Conservation (phyloP, 2,113 vertebrate genomes). For the Heliornis fulica region DNA sequence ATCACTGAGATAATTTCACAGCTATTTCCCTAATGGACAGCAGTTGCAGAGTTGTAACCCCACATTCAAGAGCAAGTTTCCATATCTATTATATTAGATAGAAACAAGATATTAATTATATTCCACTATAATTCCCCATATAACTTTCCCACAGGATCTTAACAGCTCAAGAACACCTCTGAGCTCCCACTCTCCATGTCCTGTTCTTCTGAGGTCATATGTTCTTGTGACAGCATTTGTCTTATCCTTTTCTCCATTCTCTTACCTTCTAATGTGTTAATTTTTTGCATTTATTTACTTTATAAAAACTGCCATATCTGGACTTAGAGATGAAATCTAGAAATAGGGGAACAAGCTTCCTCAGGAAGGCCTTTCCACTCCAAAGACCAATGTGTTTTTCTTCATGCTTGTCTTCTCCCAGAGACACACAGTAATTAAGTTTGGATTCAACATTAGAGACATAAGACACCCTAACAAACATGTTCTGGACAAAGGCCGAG, state of each 20-base stretch:
- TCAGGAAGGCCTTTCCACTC: background rate
- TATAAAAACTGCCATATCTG: background rate
- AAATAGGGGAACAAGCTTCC: background rate
- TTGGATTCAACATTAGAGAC: background rate
- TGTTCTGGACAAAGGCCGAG: background rate
- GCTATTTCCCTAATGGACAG: background rate
- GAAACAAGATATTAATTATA: background rate
- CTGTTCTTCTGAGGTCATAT: background rate
- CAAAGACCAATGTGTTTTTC: background rate
- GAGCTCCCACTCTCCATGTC: background rate
- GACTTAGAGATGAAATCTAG: background rate
- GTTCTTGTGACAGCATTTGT: background rate
- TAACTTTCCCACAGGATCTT: background rate
- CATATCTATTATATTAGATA: background rate
- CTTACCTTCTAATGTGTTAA: background rate
- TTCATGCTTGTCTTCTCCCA: background rate
- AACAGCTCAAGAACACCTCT: background rate
- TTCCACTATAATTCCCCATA: background rate
- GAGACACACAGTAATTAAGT: background rate
- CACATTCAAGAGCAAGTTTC: background rate
- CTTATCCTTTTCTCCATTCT: background rate
- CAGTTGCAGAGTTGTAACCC: background rate
- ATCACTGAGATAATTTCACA: background rate
- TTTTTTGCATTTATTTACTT: background rate
- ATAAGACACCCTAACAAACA: background rate